A percentile compares a stretch with the other conserved stretches of the same genome.
These are phyloP conservation scores for Pseudonaja textilis DNA, from an alignment of 2,113 vertebrate species.

Conservation along the genomic window DNA sequence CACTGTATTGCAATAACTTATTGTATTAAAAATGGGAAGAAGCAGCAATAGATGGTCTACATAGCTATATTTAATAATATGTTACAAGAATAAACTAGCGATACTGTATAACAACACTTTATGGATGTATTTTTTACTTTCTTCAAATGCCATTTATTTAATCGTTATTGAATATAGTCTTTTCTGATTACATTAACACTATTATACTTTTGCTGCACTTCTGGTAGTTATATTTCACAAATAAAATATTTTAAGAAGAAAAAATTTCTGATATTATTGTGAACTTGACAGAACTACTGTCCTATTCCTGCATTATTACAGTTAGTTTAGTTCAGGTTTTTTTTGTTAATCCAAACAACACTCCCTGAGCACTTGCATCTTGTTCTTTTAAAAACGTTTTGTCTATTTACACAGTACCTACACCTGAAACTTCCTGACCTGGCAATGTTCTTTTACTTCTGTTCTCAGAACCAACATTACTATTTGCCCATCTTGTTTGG, in stretches of 20 bases:
- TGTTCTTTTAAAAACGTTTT: background rate
- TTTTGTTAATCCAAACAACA: background rate
- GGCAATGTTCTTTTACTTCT: background rate
- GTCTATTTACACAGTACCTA: background rate
- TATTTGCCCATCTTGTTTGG: background rate
- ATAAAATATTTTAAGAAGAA: background rate
- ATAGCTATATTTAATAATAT: background rate
- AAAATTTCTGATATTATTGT: background rate
- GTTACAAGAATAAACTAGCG: background rate
- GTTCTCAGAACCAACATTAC: background rate
- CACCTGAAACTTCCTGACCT: background rate
- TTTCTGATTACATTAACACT: background rate
- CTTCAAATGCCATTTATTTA: background rate
- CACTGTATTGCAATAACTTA: background rate
- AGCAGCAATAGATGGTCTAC: background rate
- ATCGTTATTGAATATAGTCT: background rate
- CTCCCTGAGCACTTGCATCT: background rate
- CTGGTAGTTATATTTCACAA: background rate
- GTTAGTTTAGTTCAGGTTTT: background rate
- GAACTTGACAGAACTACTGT: background rate
- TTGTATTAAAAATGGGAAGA: background rate
- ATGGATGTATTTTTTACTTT: background rate
- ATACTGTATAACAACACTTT: background rate
- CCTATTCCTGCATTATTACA: background rate
- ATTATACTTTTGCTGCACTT: background rate